Conservation (phyloP, 1,140 invertebrate genomes). For the Lepeophtheirus salmonis region DNA sequence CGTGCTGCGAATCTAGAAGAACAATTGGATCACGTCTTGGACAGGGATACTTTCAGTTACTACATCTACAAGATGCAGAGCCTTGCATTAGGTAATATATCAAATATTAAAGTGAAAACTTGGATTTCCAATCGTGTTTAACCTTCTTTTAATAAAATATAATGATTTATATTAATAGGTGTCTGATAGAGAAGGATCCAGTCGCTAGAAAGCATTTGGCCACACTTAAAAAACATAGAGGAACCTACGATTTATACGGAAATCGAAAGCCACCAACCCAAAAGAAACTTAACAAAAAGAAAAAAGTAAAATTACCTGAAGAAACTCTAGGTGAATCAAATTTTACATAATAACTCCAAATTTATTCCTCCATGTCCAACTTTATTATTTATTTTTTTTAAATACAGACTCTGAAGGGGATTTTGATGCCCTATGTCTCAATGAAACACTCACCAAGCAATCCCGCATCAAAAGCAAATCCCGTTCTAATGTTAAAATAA, state of each 20-base stretch:
- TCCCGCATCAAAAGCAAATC: neutral
- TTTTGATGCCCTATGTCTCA: neutral
- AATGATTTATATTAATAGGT: constrained; percentile 5
- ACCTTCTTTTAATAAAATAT: neutral
- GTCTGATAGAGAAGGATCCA: constrained; percentile 16
- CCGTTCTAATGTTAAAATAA: neutral
- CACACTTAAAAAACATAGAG: constrained; percentile 4
- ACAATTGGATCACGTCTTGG: constrained; percentile 4
- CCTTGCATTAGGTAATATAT: constrained; percentile 7
- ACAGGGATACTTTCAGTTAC: constrained; percentile 12
- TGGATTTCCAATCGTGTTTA: neutral
- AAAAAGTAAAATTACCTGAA: neutral
- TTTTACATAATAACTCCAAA: too few species aligned
- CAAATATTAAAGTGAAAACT: neutral
- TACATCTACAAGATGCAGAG: neutral
- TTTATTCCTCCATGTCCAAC: neutral
- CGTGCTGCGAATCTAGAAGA: constrained; percentile 14
- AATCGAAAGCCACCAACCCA: constrained; percentile 14
- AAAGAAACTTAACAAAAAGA: neutral
- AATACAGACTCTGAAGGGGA: neutral
- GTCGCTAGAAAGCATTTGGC: constrained; percentile 14
- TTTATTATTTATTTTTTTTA: too few species aligned
- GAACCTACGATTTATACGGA: constrained; percentile 11
- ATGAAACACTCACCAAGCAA: neutral
- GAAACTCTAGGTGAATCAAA: neutral